Conservation (phyloP, 2,888 invertebrate species). For the Callyntrura guangdongensis region DNA sequence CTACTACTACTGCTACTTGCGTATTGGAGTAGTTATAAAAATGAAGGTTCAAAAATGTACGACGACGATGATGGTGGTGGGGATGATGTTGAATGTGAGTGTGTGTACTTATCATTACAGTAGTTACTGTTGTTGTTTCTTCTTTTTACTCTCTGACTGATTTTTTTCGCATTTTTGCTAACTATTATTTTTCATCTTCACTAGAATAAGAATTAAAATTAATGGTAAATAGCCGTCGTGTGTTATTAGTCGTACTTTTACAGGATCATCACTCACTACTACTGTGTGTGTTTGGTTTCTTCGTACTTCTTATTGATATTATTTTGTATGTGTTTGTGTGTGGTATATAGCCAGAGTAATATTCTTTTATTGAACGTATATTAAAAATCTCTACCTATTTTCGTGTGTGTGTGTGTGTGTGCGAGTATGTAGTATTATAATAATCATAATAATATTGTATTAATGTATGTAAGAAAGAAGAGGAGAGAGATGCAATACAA, state of each 20-base stretch:
- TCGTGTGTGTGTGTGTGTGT: conserved; percentile 23
- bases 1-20: conserved; percentile 45
- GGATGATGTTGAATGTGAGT: background rate
- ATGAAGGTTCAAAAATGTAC: conserved; percentile 58
- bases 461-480: conserved; percentile 52
- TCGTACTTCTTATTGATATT: conserved; percentile 48
- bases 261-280: conserved; percentile 66
- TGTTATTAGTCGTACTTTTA: conserved; percentile 66
- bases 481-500: conserved; percentile 43
- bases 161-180: conserved; percentile 61
- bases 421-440: conserved; percentile 43
- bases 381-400: conserved; percentile 57
- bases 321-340: conserved; percentile 33
- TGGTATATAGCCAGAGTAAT: conserved; percentile 44
- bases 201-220: conserved; percentile 72
- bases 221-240: conserved; percentile 74
- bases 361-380: conserved; percentile 49
- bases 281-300: conserved; percentile 49
- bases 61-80: conserved; percentile 31
- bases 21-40: conserved; percentile 58
- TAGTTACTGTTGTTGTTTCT: conserved; percentile 59
- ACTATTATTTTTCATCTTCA: conserved; percentile 63
- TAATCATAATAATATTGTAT: conserved; percentile 56
- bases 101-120: conserved; percentile 49
- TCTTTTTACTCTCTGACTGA: conserved; percentile 41